Conservation (phyloP, 2,113 vertebrate genomes). For the Triplophysa siluroides region DNA sequence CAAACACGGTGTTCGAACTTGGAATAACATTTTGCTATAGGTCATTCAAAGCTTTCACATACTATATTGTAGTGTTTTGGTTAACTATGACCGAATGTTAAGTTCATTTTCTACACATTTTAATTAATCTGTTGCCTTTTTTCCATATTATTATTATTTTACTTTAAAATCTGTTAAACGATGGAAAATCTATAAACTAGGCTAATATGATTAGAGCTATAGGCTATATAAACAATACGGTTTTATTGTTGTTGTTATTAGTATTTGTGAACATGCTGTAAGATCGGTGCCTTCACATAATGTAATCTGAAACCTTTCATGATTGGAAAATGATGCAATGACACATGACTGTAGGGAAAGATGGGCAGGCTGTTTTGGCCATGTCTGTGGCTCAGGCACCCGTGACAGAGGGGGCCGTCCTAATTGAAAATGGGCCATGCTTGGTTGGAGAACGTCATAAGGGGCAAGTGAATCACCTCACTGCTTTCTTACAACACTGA, state of each 20-base stretch:
- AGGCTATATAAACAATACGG: too few relatives aligned
- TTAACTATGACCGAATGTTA: too few relatives aligned
- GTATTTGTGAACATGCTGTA: conserved; percentile 1
- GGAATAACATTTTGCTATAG: too few relatives aligned
- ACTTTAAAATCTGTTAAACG: too few relatives aligned
- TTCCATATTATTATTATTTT: too few relatives aligned
- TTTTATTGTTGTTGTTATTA: neutral
- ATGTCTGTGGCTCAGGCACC: neutral
- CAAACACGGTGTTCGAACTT: too few relatives aligned
- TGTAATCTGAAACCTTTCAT: conserved; percentile 57
- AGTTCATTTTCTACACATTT: too few relatives aligned
- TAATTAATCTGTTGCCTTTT: too few relatives aligned
- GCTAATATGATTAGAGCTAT: too few relatives aligned
- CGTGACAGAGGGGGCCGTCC: conserved; percentile 60
- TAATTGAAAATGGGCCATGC: conserved; percentile 38
- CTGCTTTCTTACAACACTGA: neutral
- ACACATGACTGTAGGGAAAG: conserved; percentile 39
- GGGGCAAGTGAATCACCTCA: conserved; percentile 10
- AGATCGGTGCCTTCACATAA: conserved; percentile 30
- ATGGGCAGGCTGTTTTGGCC: conserved; percentile 32
- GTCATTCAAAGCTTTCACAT: too few relatives aligned
- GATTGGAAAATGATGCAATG: conserved; percentile 60
- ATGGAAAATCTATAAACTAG: too few relatives aligned
- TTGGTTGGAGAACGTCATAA: conserved; percentile 5
- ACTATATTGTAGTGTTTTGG: too few relatives aligned